phyloP scores from a whole-genome alignment of 2,888 invertebrate species.

The Nebria salina region DNA sequence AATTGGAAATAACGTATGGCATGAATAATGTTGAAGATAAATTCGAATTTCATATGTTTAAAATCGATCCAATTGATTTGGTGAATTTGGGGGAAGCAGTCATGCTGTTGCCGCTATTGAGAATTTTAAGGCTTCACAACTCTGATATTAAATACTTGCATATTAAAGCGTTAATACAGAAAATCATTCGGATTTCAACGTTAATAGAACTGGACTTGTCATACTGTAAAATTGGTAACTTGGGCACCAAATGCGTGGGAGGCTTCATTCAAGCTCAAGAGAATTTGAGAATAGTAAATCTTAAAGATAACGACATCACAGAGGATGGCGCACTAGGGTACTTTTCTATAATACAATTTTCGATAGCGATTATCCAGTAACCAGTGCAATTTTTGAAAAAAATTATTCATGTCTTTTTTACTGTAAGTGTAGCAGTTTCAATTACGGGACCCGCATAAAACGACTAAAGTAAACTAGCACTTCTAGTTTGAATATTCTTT shows the following conservation, averaged over 20 bases:
- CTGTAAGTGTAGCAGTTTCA: no score
- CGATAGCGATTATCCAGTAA: neutral
- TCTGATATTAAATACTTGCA: slow-evolving; percentile 70
- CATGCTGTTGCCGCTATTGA: slow-evolving; percentile 62
- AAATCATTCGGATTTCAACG: slow-evolving; percentile 51
- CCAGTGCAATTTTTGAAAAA: no score
- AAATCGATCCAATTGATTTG: slow-evolving; percentile 70
- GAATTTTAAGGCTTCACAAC: slow-evolving; percentile 67
- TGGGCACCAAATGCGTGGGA: slow-evolving; percentile 72
- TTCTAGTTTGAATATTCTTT: no score
- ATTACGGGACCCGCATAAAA: no score
- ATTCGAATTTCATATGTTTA: slow-evolving; percentile 70
- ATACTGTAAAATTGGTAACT: slow-evolving; percentile 71
- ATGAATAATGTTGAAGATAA: slow-evolving; percentile 65
- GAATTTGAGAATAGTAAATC: slow-evolving; percentile 64
- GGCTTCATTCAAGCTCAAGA: slow-evolving; percentile 66
- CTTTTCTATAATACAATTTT: neutral
- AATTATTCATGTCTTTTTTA: no score
- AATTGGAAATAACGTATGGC: slow-evolving; percentile 63
- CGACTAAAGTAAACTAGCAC: no score
- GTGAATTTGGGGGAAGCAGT: slow-evolving; percentile 65
- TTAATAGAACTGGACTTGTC: slow-evolving; percentile 72
- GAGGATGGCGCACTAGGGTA: slow-evolving; percentile 60
- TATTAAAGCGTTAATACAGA: slow-evolving; percentile 64
- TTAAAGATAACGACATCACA: slow-evolving; percentile 69